Percentiles rank a stretch among this genome's conserved stretches.
phyloP scores from a whole-genome alignment of 2,113 vertebrate genomes.

The Salvelinus alpinus region DNA sequence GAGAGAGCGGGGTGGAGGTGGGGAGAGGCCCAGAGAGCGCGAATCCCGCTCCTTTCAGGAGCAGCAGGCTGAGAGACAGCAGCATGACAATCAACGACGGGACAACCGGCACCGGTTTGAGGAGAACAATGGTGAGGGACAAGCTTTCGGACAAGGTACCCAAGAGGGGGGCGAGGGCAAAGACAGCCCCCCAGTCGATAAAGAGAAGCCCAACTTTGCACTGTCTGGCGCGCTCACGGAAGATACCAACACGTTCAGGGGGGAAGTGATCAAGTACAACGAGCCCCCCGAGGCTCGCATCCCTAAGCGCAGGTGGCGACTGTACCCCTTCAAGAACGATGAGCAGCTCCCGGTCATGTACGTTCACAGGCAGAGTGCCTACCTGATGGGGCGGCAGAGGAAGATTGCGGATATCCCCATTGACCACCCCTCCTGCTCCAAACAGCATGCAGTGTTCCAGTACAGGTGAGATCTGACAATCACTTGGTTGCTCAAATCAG shows the following conservation, averaged over 20 bases:
- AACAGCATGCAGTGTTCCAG: slow-evolving; percentile 97
- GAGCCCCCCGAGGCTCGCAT: slow-evolving; percentile 94
- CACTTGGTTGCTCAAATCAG: background rate
- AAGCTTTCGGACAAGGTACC: slow-evolving; percentile 47
- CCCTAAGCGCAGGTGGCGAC: slow-evolving; percentile 93
- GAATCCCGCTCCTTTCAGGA: slow-evolving; percentile 69
- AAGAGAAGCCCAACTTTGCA: slow-evolving; percentile 93
- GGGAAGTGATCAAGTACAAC: slow-evolving; percentile 96
- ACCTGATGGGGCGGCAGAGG: slow-evolving; percentile 90
- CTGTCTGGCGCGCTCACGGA: slow-evolving; percentile 93
- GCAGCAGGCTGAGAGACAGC: slow-evolving; percentile 83
- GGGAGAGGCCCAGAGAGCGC: slow-evolving; percentile 70
- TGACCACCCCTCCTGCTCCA: slow-evolving; percentile 97
- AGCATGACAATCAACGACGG: slow-evolving; percentile 80
- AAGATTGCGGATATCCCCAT: slow-evolving; percentile 95
- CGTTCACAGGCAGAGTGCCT: slow-evolving; percentile 95
- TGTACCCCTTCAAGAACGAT: slow-evolving; percentile 97
- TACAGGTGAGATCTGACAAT: slow-evolving; percentile 80
- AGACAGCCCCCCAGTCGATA: slow-evolving; percentile 54
- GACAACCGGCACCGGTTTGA: slow-evolving; percentile 81
- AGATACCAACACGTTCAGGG: slow-evolving; percentile 94
- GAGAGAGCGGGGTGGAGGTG: slow-evolving; percentile 38
- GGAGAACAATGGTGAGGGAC: slow-evolving; percentile 53
- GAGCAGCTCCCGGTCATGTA: slow-evolving; percentile 97
- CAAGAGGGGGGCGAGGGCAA: slow-evolving; percentile 49